Base-by-base conservation (phyloP, 2,888 invertebrate species). In the Drosophila histrio region DNA sequence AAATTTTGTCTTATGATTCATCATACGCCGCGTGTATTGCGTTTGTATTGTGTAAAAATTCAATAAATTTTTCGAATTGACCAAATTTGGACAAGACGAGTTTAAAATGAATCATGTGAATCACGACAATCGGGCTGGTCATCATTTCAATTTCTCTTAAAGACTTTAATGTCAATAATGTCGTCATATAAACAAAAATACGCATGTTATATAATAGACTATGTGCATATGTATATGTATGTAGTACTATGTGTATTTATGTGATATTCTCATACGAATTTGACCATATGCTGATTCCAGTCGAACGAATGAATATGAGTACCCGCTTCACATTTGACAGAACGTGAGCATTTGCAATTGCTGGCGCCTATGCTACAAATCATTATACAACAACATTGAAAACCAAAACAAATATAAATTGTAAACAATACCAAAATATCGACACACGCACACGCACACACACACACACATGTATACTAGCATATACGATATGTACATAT, bases 61-160 rank as follows among this genome's bases (percentile, higher is more conserved):
- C 39, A 41, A 65, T 57, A 58, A 47, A 50, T 61, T 43, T 43
- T 72, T 43, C 44, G 61, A 58, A 44, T 62, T 67, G 22, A 8
- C 73, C 73, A 66, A 62, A 62, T 62, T 62, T 74, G 73, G 73
- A 8, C 19, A 67, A 67, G 73, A 59, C 73, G 13, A 62, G 56
- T 53, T 67, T 13, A n/a, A 44, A 11, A 13, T 73, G 77, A 74
- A 58, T 72, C 77, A 72, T 58, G 30, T 54, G 52, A 19, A 53
- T 53, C 28, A 22, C 8, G 38, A 19, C 54, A 13, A 34, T 8
- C 15, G 39, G 41, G 47, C 46, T 46, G 46, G 50, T 50, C 50
- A 50, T 17, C 36, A n/a, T 22, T 47, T 34, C 32, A 49, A 68
- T 67, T 79, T 77, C 53, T 64, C 22, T n/a, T 32, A 39, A 54